Conservation (phyloP, 2,888 invertebrate genomes). For the Drosophila hamatofila region DNA sequence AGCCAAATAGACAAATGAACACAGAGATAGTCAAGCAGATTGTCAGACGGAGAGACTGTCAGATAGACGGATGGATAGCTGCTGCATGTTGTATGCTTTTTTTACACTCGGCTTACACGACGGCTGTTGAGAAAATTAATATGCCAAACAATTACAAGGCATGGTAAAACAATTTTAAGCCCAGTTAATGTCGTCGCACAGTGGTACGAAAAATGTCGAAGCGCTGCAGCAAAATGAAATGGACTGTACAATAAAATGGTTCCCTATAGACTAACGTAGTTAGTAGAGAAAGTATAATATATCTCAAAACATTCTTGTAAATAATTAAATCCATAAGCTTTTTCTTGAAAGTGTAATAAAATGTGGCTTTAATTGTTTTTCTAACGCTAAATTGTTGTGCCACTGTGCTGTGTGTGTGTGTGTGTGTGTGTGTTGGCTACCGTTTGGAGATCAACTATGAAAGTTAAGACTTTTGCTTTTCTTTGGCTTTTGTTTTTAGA, state of each 20-base stretch:
- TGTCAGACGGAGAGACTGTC: conserved; percentile 23
- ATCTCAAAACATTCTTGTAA: not conserved
- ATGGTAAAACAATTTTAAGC: conserved; percentile 75
- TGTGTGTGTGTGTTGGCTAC: conserved; percentile 36
- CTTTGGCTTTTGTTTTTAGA: conserved; percentile 65
- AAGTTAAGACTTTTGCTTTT: conserved; percentile 71
- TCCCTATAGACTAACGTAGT: too few relatives aligned
- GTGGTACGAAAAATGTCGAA: conserved; percentile 31
- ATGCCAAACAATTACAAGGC: conserved; percentile 75
- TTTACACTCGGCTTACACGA: conserved; percentile 73
- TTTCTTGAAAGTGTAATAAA: not conserved
- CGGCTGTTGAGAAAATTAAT: conserved; percentile 67
- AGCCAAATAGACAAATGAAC: conserved; percentile 36
- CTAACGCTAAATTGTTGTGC: conserved; percentile 6
- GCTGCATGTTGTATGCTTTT: conserved; percentile 61
- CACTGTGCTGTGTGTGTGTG: conserved; percentile 47
- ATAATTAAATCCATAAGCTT: not conserved
- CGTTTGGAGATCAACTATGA: conserved; percentile 56
- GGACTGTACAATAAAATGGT: not conserved
- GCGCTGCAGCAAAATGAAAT: not conserved
- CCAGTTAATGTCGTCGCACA: conserved; percentile 72
- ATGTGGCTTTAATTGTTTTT: not conserved
- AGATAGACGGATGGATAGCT: conserved; percentile 58
- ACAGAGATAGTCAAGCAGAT: conserved; percentile 37
- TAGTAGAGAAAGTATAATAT: conserved; percentile 1